These are phyloP conservation scores for Polyommatus iphigenia DNA, from an alignment of 2,888 invertebrate genomes.

Conservation along the genomic window DNA sequence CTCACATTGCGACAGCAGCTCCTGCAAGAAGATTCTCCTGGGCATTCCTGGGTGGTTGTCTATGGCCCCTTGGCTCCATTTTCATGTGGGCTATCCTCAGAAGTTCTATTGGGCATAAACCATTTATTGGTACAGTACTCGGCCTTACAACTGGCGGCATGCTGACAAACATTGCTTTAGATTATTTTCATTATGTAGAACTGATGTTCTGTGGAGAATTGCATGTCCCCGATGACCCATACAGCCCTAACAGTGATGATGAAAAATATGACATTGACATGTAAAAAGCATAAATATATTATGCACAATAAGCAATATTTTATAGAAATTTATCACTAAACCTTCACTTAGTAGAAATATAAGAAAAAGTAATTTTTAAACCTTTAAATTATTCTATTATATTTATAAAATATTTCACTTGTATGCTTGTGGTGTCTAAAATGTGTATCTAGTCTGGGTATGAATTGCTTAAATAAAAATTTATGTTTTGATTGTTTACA, in stretches of 20 bases:
- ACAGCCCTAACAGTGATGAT: constrained; percentile 75
- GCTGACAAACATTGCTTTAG: constrained; percentile 82
- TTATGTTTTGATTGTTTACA: constrained; percentile 15
- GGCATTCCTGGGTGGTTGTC: constrained; percentile 87
- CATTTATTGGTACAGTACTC: constrained; percentile 82
- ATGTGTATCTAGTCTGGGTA: constrained; percentile 26
- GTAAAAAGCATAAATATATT: constrained; percentile 43
- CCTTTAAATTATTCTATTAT: background rate
- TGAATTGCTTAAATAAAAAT: constrained; percentile 18
- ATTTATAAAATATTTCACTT: constrained; percentile 8
- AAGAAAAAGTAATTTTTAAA: constrained; percentile 2
- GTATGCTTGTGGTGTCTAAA: constrained; percentile 21
- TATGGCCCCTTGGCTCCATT: constrained; percentile 94
- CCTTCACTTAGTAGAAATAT: background rate
- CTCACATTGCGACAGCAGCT: constrained; percentile 85
- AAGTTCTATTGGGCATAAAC: constrained; percentile 86
- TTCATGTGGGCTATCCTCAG: constrained; percentile 93
- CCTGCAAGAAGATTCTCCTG: constrained; percentile 83
- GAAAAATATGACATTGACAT: constrained; percentile 78
- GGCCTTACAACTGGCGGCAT: constrained; percentile 86
- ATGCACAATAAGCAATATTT: constrained; percentile 4
- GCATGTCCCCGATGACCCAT: constrained; percentile 68
- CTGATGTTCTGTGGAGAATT: constrained; percentile 78
- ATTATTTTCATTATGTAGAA: constrained; percentile 84
- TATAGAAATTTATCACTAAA: constrained; percentile 25